Conservation (phyloP, 2,888 invertebrate species). For the Idaea dimidiata region DNA sequence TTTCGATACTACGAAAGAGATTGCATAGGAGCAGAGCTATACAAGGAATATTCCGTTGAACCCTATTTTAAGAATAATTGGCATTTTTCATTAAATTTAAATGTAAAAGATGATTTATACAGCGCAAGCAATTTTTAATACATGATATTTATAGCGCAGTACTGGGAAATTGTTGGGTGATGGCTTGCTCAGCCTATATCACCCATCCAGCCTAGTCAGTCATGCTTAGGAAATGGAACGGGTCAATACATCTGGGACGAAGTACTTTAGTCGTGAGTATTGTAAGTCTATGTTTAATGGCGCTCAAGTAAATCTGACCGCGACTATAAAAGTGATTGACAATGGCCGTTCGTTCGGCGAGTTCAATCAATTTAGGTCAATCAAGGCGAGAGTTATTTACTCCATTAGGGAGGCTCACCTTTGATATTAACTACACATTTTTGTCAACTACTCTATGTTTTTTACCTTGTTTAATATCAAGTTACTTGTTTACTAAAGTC, state of each 20-base stretch:
- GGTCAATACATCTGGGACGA: too few species aligned
- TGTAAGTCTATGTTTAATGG: background rate
- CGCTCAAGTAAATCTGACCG: background rate
- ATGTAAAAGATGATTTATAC: too few species aligned
- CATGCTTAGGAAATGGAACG: too few species aligned
- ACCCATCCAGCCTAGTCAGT: too few species aligned
- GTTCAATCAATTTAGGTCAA: slow-evolving; percentile 39
- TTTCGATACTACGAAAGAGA: background rate
- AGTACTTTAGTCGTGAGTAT: background rate
- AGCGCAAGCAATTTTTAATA: too few species aligned
- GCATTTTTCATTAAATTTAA: too few species aligned
- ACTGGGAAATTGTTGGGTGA: too few species aligned
- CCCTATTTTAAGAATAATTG: background rate
- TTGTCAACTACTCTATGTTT: background rate
- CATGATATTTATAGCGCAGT: too few species aligned
- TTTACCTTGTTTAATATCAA: background rate
- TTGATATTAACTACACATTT: background rate
- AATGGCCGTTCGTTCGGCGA: slow-evolving; percentile 9
- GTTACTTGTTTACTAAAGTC: background rate
- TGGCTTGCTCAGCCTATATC: too few species aligned
- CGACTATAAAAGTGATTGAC: slow-evolving; percentile 4
- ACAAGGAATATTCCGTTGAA: background rate
- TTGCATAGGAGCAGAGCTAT: background rate
- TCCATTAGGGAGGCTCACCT: slow-evolving; percentile 20
- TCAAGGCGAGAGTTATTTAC: slow-evolving; percentile 33